Evolutionary conservation across 1,140 invertebrate species (phyloP).

Genomic region (Globodera rostochiensis): DNA sequence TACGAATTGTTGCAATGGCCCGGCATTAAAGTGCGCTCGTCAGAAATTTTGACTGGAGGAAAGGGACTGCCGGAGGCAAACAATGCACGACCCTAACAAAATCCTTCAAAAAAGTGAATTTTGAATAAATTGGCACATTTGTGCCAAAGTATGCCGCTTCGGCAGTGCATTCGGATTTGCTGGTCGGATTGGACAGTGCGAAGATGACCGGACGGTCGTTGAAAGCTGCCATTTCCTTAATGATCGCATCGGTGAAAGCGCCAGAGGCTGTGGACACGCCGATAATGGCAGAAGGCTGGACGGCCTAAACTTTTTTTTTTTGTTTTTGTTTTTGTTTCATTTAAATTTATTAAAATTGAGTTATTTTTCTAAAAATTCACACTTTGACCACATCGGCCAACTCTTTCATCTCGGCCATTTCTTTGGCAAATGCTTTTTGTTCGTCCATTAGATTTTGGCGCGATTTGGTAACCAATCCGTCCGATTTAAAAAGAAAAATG

Average conservation of each 20-base stretch:
- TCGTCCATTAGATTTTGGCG: constrained; percentile 65
- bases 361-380: not conserved
- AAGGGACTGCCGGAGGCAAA: constrained; percentile 92
- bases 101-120: no score
- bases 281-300: constrained; percentile 83
- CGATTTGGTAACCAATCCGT: constrained; percentile 66
- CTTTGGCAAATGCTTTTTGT: constrained; percentile 84
- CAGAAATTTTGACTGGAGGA: constrained; percentile 74
- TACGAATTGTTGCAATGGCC: constrained; percentile 96
- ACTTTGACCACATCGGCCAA: constrained; percentile 77
- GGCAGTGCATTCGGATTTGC: constrained; percentile 93
- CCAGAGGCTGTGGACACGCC: constrained; percentile 79
- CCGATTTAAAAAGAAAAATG: constrained; percentile 75
- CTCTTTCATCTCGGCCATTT: constrained; percentile 77
- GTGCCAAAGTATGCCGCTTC: constrained; percentile 84
- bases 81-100: constrained; percentile 77
- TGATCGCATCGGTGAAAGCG: constrained; percentile 82
- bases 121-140: constrained; percentile 71
- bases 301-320: constrained; percentile 53
- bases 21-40: constrained; percentile 80
- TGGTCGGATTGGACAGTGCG: constrained; percentile 91
- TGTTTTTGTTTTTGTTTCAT: no score
- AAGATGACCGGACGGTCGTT: constrained; percentile 88
- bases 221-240: constrained; percentile 81
- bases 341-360: no score